Evolutionary conservation across 2,113 vertebrate genomes (phyloP).

Genomic region (Arothron firmamentum): DNA sequence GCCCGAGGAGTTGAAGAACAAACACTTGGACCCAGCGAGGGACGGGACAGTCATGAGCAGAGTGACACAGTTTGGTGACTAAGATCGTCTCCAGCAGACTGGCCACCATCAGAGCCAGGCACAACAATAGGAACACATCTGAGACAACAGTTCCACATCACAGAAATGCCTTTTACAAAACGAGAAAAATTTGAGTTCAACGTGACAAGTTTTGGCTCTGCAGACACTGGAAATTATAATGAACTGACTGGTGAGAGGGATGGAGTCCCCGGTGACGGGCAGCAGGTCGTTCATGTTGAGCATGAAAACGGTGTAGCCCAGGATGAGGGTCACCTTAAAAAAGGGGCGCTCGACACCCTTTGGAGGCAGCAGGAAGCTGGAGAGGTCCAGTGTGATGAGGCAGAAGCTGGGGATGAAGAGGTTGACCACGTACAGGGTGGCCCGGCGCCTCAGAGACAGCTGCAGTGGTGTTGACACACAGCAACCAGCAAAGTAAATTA

Average conservation of each 20-base stretch:
- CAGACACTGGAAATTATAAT: not conserved
- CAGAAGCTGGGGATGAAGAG: conserved; percentile 77
- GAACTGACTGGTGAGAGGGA: conserved; percentile 68
- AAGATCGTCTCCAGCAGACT: conserved; percentile 71
- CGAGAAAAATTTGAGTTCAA: not conserved
- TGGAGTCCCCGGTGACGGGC: conserved; percentile 66
- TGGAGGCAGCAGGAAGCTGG: conserved; percentile 78
- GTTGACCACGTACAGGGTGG: conserved; percentile 74
- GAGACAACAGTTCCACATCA: not conserved
- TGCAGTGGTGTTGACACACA: conserved; percentile 5
- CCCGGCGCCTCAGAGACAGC: conserved; percentile 61
- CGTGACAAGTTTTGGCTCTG: too few species aligned
- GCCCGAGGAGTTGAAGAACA: conserved; percentile 49
- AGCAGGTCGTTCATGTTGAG: too few species aligned
- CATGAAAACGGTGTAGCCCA: too few species aligned
- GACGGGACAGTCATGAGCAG: conserved; percentile 30
- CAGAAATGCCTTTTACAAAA: not conserved
- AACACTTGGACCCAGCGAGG: conserved; percentile 58
- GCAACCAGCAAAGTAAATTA: not conserved
- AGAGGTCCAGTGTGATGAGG: conserved; percentile 72
- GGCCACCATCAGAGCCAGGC: conserved; percentile 69
- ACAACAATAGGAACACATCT: conserved; percentile 72
- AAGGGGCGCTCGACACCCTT: conserved; percentile 67
- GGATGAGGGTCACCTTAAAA: conserved; percentile 81
- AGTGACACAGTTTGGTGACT: conserved; percentile 61